Evolutionary conservation across 2,113 vertebrate species (phyloP).

Genomic region (Delphinapterus leucas): DNA sequence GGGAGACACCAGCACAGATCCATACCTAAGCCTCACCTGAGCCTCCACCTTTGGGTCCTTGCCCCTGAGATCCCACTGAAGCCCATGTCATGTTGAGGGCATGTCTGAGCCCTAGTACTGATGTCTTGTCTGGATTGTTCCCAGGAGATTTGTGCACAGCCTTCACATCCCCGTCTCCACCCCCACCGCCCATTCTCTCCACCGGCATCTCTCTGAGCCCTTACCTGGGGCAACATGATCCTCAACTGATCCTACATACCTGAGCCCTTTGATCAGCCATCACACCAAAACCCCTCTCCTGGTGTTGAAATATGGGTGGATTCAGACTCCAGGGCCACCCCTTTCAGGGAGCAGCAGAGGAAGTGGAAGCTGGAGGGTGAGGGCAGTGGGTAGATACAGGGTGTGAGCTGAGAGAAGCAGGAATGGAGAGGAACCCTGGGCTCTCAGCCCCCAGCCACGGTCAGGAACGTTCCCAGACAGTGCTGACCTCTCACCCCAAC

Average conservation of each 20-base stretch:
- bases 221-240: not conserved
- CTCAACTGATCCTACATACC: not conserved
- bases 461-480: conserved; percentile 53
- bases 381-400: not conserved
- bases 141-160: not conserved
- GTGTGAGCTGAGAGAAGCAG: not conserved
- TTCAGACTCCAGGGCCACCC: not conserved
- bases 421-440: not conserved
- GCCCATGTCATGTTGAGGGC: not conserved
- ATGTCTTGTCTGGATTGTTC: not conserved
- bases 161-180: not conserved
- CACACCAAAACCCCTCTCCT: not conserved
- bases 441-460: not conserved
- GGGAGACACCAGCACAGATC: not conserved
- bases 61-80: not conserved
- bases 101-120: not conserved
- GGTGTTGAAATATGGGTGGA: not conserved
- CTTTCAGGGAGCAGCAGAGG: not conserved
- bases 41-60: not conserved
- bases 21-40: not conserved
- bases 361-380: not conserved
- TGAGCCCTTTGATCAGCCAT: accelerated
- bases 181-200: not conserved
- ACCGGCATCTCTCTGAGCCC: not conserved
- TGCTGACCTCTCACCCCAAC: conserved; percentile 63